Evolutionary conservation across 1,140 invertebrate species (phyloP).

Genomic region (Drosophila sp.): DNA sequence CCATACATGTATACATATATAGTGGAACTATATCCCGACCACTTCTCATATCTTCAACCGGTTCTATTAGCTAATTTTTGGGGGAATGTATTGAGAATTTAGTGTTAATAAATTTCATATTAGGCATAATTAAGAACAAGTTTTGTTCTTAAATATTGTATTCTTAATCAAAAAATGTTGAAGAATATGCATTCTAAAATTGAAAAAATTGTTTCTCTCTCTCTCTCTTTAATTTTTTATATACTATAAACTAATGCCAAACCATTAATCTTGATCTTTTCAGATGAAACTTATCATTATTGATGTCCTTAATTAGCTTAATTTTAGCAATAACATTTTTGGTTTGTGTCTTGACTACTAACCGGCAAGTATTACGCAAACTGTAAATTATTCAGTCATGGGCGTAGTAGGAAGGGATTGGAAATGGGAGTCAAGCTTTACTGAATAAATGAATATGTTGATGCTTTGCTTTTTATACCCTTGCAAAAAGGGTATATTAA

Average conservation of each 20-base stretch:
- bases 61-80: conserved; percentile 52
- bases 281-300: conserved; percentile 8
- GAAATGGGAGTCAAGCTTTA: too few species aligned
- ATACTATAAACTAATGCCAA: conserved; percentile 30
- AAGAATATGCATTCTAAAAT: conserved; percentile 5
- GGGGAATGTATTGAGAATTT: conserved; percentile 56
- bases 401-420: background rate
- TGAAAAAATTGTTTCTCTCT: background rate
- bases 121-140: conserved; percentile 64
- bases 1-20: background rate
- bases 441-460: too few species aligned
- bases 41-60: conserved; percentile 30
- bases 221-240: background rate
- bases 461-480: too few species aligned
- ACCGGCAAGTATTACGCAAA: conserved; percentile 13
- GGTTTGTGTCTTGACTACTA: conserved; percentile 51
- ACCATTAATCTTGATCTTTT: conserved; percentile 42
- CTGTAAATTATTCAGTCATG: conserved; percentile 1
- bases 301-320: conserved; percentile 38
- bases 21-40: conserved; percentile 1
- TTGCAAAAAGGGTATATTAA: too few species aligned
- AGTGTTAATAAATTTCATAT: conserved; percentile 63
- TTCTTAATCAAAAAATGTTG: conserved; percentile 3
- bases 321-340: conserved; percentile 18
- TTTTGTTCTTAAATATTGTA: conserved; percentile 30